phyloP scores from a whole-genome alignment of 2,113 vertebrate genomes.

The Rostratula benghalensis region DNA sequence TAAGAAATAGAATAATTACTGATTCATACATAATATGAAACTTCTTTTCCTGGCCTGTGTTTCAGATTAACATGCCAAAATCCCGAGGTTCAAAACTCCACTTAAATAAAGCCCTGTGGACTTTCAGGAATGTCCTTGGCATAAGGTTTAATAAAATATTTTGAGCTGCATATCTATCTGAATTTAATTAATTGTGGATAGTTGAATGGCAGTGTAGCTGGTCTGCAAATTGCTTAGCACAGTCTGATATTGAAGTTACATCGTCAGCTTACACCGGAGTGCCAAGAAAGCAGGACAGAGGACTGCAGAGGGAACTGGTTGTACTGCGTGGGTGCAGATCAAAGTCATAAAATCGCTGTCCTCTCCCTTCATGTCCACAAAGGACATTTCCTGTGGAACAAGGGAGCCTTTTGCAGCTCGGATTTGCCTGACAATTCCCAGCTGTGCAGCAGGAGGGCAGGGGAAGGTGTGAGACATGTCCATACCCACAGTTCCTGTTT shows the following conservation, averaged over 20 bases:
- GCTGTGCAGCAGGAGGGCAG: neutral
- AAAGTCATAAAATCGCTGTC: neutral
- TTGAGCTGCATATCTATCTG: constrained; percentile 67
- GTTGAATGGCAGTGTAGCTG: constrained; percentile 49
- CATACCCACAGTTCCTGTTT: rapidly evolving
- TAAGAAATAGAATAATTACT: constrained; percentile 57
- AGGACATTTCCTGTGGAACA: neutral
- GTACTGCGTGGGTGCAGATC: neutral
- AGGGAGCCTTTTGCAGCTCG: neutral
- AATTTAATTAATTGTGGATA: constrained; percentile 75
- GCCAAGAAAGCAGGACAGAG: neutral
- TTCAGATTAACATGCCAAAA: constrained; percentile 73
- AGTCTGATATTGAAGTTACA: neutral
- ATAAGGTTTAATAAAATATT: constrained; percentile 56
- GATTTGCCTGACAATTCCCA: neutral
- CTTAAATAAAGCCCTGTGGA: constrained; percentile 72
- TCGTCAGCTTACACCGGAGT: constrained; percentile 4
- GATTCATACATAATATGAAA: constrained; percentile 65
- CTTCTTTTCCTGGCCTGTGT: constrained; percentile 70
- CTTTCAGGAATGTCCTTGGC: constrained; percentile 75
- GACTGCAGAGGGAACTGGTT: neutral
- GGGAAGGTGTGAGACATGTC: neutral
- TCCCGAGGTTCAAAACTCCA: constrained; percentile 68
- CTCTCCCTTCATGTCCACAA: neutral
- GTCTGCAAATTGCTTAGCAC: constrained; percentile 46